Base-by-base conservation (phyloP, 64 coral and sea anemone species). In the Actinia tenebrosa region DNA sequence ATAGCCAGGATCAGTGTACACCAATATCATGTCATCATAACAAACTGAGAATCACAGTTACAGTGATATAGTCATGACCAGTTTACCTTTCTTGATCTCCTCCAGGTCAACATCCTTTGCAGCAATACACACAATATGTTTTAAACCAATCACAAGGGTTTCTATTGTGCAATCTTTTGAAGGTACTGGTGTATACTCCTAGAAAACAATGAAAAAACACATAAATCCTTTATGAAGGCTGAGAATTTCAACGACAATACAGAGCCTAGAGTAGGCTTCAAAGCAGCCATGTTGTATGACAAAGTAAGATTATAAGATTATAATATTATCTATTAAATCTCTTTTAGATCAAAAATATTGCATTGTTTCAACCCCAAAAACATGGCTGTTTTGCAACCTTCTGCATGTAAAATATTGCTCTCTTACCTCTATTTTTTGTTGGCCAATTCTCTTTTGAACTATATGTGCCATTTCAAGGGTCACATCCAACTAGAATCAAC, bases 41-140 rank as follows among this genome's bases (percentile, higher is more conserved):
- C 30, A 37, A 37, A 37, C 1, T 66, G 22, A 72, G 69, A 75
- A 58, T 6, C 7, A 11, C 10, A 15, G 14, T 15, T 18, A 27
- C 42, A 37, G 4, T 3, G 69, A 14, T 43, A 42, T 15, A 37
- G 30, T 37, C 1, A 30, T 75, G 3, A 42, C 25, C 3, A 42
- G n/a, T 42, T 75, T 75, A 75, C 69, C 69, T 50, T 81, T 81
- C 20, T 81, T 81, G 44, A 81, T 44, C 37, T 90, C 89, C 1
- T 71, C 82, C 53, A 85, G 56, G 16, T 90, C 71, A 4, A 60
- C 84, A 56, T 90, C 84, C 45, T 66, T 79, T 4, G 84, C 84
- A 18, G 84, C 71, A 8, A 90, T 77, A 79, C 25, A 85, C 15
- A 90, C 89, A 90, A 90, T 86, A 86, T 90, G 58, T 53, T 90